Percentiles rank a stretch among this genome's conserved stretches.
These are phyloP conservation scores for Clanis bilineata DNA, from an alignment of 2,888 invertebrate species.

Conservation along the genomic window DNA sequence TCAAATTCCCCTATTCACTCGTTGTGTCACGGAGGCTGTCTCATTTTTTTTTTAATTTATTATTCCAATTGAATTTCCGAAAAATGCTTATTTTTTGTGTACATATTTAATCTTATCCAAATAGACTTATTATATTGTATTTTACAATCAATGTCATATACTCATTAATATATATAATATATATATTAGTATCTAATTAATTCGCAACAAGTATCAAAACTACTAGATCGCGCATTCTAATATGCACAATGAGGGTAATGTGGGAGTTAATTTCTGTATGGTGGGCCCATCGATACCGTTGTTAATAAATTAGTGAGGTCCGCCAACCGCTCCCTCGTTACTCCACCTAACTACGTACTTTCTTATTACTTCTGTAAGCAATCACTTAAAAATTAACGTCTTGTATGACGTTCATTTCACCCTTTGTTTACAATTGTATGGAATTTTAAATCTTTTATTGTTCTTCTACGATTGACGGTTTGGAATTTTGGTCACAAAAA, in stretches of 20 bases:
- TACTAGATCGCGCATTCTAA: constrained; percentile 36
- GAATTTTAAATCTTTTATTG: not conserved
- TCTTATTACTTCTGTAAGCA: constrained; percentile 50
- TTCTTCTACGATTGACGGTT: not conserved
- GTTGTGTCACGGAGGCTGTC: too few species aligned
- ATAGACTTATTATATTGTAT: too few species aligned
- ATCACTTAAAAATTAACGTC: constrained; percentile 13
- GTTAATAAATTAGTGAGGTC: constrained; percentile 77
- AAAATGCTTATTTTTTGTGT: too few species aligned
- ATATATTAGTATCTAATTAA: too few species aligned
- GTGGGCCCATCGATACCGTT: constrained; percentile 63
- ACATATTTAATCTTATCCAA: too few species aligned
- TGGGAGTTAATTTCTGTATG: constrained; percentile 75
- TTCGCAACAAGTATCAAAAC: constrained; percentile 47
- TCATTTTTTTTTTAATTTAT: too few species aligned
- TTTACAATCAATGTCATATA: too few species aligned
- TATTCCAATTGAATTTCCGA: too few species aligned
- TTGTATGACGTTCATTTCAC: not conserved
- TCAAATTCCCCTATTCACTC: too few species aligned
- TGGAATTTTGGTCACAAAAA: not conserved
- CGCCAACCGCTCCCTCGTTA: constrained; percentile 59
- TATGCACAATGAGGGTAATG: constrained; percentile 70
- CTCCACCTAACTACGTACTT: constrained; percentile 52
- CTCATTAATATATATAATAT: too few species aligned
- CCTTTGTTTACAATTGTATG: not conserved